Base-by-base conservation (phyloP, 1,140 invertebrate species). In the Anagrus nilaparvatae region DNA sequence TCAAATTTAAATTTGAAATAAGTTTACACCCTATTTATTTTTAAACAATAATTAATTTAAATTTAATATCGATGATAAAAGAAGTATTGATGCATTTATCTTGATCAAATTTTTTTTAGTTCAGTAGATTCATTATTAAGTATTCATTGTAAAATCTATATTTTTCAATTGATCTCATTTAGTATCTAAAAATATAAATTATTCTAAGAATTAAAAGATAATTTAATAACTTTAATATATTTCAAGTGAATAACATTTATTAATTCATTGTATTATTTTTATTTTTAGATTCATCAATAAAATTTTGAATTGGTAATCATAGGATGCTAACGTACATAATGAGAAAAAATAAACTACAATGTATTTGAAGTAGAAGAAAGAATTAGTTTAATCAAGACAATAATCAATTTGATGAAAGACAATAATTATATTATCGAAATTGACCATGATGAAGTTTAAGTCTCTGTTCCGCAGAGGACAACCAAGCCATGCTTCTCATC, bases 371-470 rank as follows among this genome's bases (percentile, higher is more conserved):
- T 21, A 12, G 29, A 34, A 27, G 43, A 17, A 38, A 18, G 16
- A 28, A 28, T 12, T 23, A 39, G 21, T 18, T 10, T 34, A 24
- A 27, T 13, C 30, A 17, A 41, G 38, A 40, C 37, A 30, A 14
- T 42, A 28, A 33, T 38, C 20, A 34, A 38, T 40, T 47, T 47
- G 39, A 47, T 47, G 45, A 43, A 43, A 34, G 29, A 23, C 19
- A 21, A 43, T 35, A 34, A 53, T 50, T 40, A 46, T 35, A 48
- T 30, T 37, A 46, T 48, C 44, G 53, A 47, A 46, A 54, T 59
- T 60, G 69, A 76, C 74, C 69, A 82, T 82, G 79, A 82, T 83
- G 76, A 83, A 82, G 74, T 78, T 83, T 63, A 82, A 82, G 76
- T 82, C 79, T 57, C 74, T 83, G 60, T 83, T 83, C 71, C 79